Percentiles rank a stretch among this genome's conserved stretches.
Evolutionary conservation across 2,113 vertebrate genomes (phyloP).

Genomic region (Argyrosomus japonicus): DNA sequence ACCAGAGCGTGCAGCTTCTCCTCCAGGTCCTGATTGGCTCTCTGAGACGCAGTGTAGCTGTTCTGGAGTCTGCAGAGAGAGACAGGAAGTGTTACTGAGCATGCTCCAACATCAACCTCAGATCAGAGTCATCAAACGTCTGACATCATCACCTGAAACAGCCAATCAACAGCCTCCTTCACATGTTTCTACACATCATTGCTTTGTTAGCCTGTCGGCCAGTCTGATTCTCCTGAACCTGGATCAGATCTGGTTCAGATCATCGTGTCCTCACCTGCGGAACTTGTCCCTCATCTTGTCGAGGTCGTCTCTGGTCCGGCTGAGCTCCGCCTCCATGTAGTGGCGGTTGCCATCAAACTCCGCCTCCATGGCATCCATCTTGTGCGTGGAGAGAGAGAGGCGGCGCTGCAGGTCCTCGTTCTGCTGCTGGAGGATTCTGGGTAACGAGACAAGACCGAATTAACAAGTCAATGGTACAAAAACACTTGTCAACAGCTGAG

Average conservation of each 20-base stretch:
- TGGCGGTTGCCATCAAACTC: conserved; percentile 94
- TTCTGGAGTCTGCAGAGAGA: conserved; percentile 91
- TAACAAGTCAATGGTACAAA: too few species aligned
- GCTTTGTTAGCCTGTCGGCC: too few species aligned
- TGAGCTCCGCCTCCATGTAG: conserved; percentile 94
- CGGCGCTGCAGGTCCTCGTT: conserved; percentile 93
- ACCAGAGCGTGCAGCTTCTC: conserved; percentile 97
- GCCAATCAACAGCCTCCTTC: not conserved
- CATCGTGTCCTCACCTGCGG: conserved; percentile 85
- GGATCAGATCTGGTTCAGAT: too few species aligned
- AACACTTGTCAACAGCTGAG: too few species aligned
- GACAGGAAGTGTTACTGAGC: not conserved
- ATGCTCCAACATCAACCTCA: not conserved
- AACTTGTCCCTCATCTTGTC: conserved; percentile 99
- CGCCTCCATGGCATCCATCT: conserved; percentile 93
- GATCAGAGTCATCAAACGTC: not conserved
- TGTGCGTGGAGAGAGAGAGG: conserved; percentile 91
- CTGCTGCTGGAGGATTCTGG: conserved; percentile 94
- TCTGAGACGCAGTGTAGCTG: conserved; percentile 97
- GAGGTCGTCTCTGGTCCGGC: conserved; percentile 93
- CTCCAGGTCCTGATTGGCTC: conserved; percentile 97
- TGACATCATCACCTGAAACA: not conserved
- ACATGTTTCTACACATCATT: too few species aligned
- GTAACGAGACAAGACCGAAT: not conserved
- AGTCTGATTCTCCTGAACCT: too few species aligned